Evolutionary conservation across 2,888 invertebrate genomes (phyloP), one percentile per base, ranked within the genome.

Genomic region (Lysandra coridon): DNA sequence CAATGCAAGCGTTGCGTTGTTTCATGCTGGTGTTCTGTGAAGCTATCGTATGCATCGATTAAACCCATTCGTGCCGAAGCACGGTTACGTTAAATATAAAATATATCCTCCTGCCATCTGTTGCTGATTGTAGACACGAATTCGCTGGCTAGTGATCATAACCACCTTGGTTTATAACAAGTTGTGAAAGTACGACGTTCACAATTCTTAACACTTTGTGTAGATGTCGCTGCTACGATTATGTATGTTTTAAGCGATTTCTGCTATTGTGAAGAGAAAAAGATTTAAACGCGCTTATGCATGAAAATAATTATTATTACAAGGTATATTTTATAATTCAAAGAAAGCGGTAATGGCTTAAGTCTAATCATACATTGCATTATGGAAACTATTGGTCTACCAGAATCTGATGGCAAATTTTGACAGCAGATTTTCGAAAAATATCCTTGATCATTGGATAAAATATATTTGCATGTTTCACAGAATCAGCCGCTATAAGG

Each of bases 71-170:
- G 49, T 49, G 49, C 10, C 49, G 2, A 49, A 49, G 49, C 49
- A 49, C 10, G 1, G 10, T 2, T 44, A 44, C 44, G 44, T 44
- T 10, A 14, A 53, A 53, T 17, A 17, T 57, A 57, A 17, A 57
- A 57, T 33, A 14, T 69, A 14, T 69, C 33, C 33, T 69, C 33
- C 69, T 37, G 69, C 69, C 69, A 69, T 69, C 69, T 69, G 33
- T 69, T 69, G 69, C 33, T 17, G 69, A 37, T 4, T 69, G 69
- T 69, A 12, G 14, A 37, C 17, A 69, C 14, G 33, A 37, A 37
- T 69, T 69, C 69, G 69, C 69, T 69, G 30, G 64, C 64, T 12
- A 12, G 69, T 69, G 23, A 14, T 1, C 33, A 17, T 17, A 37
- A 17, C 69, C 33, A 4, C 17, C 33, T 69, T 33, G 14, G 5